These are phyloP conservation scores for Pocillopora damicornis DNA, from an alignment of 64 coral and sea anemone genomes.

Conservation along the genomic window DNA sequence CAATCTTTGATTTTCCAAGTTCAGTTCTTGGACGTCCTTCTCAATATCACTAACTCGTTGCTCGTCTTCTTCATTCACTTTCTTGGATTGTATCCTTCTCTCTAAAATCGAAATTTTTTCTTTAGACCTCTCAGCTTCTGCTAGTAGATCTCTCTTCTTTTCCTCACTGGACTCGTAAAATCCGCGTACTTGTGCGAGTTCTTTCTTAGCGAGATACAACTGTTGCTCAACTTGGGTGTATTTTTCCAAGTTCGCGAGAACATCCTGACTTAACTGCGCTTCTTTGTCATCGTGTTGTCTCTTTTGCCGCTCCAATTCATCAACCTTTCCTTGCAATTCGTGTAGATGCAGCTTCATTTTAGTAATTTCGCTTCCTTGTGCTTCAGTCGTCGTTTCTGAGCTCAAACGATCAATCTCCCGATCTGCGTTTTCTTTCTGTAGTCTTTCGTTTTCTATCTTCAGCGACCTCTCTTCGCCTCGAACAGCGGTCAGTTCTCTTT, in stretches of 20 bases:
- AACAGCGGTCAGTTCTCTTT: slow-evolving; percentile 52
- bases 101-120: slow-evolving; percentile 49
- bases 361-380: slow-evolving; percentile 25
- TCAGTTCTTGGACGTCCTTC: slow-evolving; percentile 23
- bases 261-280: slow-evolving; percentile 57
- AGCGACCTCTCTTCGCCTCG: slow-evolving; percentile 63
- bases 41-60: slow-evolving; percentile 3
- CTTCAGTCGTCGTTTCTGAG: slow-evolving; percentile 51
- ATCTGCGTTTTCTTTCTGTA: slow-evolving; percentile 71
- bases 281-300: slow-evolving; percentile 58
- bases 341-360: slow-evolving; percentile 56
- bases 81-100: slow-evolving; percentile 30
- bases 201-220: slow-evolving; percentile 71
- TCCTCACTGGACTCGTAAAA: slow-evolving; percentile 70
- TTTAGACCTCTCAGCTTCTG: slow-evolving; percentile 35
- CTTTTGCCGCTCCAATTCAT: slow-evolving; percentile 48
- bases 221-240: slow-evolving; percentile 76
- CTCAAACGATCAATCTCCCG: slow-evolving; percentile 77
- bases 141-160: slow-evolving; percentile 51
- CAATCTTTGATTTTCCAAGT: slow-evolving; percentile 12
- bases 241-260: slow-evolving; percentile 69
- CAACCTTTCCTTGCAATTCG: slow-evolving; percentile 44
- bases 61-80: slow-evolving; percentile 12
- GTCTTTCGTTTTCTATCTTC: slow-evolving; percentile 65
- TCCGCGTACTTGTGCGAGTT: slow-evolving; percentile 64